Conservation (phyloP, 2,888 invertebrate species). For the Acleris laterana region DNA sequence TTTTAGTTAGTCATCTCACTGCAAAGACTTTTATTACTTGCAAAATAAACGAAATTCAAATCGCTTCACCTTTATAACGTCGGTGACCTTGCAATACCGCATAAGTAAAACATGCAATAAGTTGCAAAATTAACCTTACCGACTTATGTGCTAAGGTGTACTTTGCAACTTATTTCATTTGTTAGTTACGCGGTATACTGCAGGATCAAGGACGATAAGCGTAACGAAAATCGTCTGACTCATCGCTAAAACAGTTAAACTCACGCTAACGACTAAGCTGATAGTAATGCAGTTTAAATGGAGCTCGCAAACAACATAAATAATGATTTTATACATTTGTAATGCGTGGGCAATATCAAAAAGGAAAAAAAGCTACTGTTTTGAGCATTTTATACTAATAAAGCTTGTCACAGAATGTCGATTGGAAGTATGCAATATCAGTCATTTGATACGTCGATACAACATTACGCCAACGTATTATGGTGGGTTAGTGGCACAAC, state of each 20-base stretch:
- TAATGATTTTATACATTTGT: conserved; percentile 51
- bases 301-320: conserved; percentile 51
- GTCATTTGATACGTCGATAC: too few species aligned
- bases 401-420: too few species aligned
- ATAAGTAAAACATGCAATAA: too few species aligned
- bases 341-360: background rate
- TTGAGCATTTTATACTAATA: background rate
- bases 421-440: too few species aligned
- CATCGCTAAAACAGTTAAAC: conserved; percentile 61
- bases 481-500: too few species aligned
- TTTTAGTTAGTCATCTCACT: background rate
- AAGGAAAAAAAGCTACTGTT: background rate
- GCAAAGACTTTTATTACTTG: background rate
- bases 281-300: conserved; percentile 71
- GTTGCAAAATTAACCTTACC: too few species aligned
- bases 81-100: too few species aligned
- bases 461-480: too few species aligned
- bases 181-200: too few species aligned
- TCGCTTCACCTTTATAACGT: background rate
- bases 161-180: too few species aligned
- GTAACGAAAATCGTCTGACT: conserved; percentile 43
- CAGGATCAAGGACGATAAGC: too few species aligned
- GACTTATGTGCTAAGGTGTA: too few species aligned
- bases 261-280: conserved; percentile 67
- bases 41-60: background rate